Evolutionary conservation across 35 echinoderm and acorn worm species (phyloP), one percentile per base, ranked within the genome.

Genomic region (Lytechinus variegatus): DNA sequence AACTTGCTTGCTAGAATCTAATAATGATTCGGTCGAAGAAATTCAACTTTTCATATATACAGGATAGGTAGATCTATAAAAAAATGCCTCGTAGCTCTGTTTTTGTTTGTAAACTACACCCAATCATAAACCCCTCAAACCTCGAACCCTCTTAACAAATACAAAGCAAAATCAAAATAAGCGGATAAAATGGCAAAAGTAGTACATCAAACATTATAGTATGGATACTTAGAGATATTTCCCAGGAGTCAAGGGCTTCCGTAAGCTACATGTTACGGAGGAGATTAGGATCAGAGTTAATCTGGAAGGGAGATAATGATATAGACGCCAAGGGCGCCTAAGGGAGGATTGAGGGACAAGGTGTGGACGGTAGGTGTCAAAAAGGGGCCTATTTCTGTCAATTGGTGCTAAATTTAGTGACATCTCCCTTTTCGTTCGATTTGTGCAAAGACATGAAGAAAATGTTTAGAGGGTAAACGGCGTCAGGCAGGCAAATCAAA

Each of bases 381-480:
- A 79, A n/a, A 5, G 66, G 66, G 66, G 66, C 66, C 66, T 79
- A n/a, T 79, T 79, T 79, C 66, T 79, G 66, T 79, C 66, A 79
- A 79, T 79, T 79, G 66, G 66, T 79, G n/a, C 66, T 19, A 79
- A 79, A 24, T 79, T 79, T 79, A n/a, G 19, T n/a, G 14, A 71
- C 61, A 71, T 71, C 61, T 71, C 14, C 9, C 10, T 71, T 71
- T 79, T 79, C 3, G 66, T 79, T 24, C 16, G 19, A 4, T 79
- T 79, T 1, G 33, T 44, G 33, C 33, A 44, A 44, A 44, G 33
- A 44, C 33, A 44, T 44, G 33, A 44, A 44, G 33, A 2, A 44
- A 2, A 44, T 44, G 33, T 44, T 44, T 44, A 79, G 66, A 79
- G 19, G 66, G 14, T 79, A 44, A 1, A 79, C 8, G 66, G 66